Base-by-base conservation (phyloP, 2,797 vertebrate genomes). In the Phoxinus dragarum region DNA sequence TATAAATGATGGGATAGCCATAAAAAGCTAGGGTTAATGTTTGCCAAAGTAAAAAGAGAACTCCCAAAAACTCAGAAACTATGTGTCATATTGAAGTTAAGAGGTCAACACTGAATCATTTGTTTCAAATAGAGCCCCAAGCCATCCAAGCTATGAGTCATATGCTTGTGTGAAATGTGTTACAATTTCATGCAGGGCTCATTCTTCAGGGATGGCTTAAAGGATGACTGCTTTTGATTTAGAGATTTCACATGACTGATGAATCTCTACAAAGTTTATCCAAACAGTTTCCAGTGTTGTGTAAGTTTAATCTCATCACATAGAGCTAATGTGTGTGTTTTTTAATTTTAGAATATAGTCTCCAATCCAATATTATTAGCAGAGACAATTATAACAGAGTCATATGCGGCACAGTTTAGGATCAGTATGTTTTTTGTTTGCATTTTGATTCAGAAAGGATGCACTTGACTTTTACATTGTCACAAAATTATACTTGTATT, bases 1-100 rank as follows among this genome's bases (percentile, higher is more conserved):
- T 82, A 86, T 89, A 91, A 94, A 93, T 90, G 89, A 83, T 88
- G 80, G 82, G 79, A 72, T 27, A 36, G 27, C 47, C 27, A 88
- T 73, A 88, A 92, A 90, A 88, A 74, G 84, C 64, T 31, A 40
- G 3, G 67, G 92, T 94, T 94, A 95, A 95, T 94, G 87, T 94
- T 93, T 94, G 89, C 91, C 84, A 71, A 61, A 74, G 40, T 68
- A 74, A 81, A 64, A 31, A 77, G 40, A 81, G 52, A 86, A 36
- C 72, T 67, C 40, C 54, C 42, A 85, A 44, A 71, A 78, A 75
- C 40, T 84, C 38, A 80, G 71, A 84, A 83, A 44, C 76, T 52
- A 6, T 67, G 31, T 80, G 77, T 81, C 47, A 81, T 64, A 44
- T 67, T 83, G 40, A 85, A 73, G 77, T 78, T 74, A 12, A 86